Percentiles rank a stretch among this genome's conserved stretches.
Evolutionary conservation across 2,797 vertebrate species (phyloP).

Genomic region (Eupleurogrammus muticus): DNA sequence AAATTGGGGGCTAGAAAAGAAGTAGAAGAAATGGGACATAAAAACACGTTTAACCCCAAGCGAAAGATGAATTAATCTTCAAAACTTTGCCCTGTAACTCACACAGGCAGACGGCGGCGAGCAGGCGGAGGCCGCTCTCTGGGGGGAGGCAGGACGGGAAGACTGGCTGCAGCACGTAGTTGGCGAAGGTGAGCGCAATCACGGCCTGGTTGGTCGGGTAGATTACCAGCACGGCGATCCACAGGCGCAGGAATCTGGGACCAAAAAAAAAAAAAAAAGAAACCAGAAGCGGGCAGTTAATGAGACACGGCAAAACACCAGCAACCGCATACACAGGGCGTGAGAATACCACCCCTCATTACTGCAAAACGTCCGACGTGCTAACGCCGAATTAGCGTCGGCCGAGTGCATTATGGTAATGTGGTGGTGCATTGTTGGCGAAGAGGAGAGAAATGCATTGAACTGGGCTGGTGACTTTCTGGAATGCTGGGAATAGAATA

Average conservation of each 20-base stretch:
- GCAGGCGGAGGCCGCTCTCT: conserved; percentile 80
- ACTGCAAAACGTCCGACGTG: neutral
- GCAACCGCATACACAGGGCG: neutral
- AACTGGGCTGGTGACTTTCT: conserved; percentile 50
- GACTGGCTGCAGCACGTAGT: conserved; percentile 88
- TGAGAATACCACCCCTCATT: conserved; percentile 4
- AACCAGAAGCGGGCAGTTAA: neutral
- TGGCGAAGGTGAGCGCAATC: conserved; percentile 89
- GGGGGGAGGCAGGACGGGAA: conserved; percentile 87
- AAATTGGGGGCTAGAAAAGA: too few relatives aligned
- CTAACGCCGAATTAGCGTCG: conserved; percentile 9
- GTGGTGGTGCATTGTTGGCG: conserved; percentile 27
- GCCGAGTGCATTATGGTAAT: conserved; percentile 15
- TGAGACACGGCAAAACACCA: conserved; percentile 11
- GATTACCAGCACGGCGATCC: conserved; percentile 89
- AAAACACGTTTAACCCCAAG: neutral
- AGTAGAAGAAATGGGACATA: neutral
- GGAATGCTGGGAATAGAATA: conserved; percentile 22
- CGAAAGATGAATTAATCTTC: neutral
- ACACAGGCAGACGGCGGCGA: conserved; percentile 88
- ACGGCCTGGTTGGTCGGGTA: conserved; percentile 91
- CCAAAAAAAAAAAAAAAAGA: too few relatives aligned
- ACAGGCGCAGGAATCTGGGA: conserved; percentile 88
- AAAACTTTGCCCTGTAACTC: conserved; percentile 69
- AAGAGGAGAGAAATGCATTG: conserved; percentile 22